phyloP scores from a whole-genome alignment of 2,797 vertebrate species.

The Tinamus major region DNA sequence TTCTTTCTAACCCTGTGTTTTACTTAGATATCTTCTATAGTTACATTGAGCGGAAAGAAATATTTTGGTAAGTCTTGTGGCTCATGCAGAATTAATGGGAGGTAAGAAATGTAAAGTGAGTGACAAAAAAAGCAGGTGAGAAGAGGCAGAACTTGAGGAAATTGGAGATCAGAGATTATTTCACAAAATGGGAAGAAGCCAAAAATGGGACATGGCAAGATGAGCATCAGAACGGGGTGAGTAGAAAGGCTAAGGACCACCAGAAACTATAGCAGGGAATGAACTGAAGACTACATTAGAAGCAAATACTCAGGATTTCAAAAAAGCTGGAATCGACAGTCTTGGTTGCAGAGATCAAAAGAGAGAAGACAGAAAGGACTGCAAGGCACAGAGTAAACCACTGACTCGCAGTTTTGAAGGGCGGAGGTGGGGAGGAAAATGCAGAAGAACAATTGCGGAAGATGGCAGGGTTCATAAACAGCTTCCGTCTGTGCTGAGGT shows the following conservation, averaged over 20 bases:
- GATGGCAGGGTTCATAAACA: neutral
- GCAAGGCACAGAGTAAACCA: neutral
- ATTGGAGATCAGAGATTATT: neutral
- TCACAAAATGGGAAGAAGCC: neutral
- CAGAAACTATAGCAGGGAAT: neutral
- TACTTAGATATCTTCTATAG: neutral
- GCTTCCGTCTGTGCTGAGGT: neutral
- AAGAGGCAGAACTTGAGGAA: neutral
- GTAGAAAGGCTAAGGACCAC: neutral
- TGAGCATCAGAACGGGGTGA: neutral
- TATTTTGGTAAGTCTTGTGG: neutral
- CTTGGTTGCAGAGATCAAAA: neutral
- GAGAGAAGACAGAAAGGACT: neutral
- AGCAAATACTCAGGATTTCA: neutral
- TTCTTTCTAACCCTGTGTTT: neutral
- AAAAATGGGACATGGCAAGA: neutral
- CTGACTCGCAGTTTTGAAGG: neutral
- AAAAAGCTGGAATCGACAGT: neutral
- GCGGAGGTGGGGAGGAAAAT: neutral
- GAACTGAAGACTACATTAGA: neutral
- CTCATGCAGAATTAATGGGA: neutral
- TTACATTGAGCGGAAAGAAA: neutral
- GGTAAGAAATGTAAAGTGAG: neutral
- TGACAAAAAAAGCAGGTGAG: neutral
- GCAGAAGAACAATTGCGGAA: neutral